Evolutionary conservation across 2,797 vertebrate species (phyloP).

Genomic region (Hirundo rustica): DNA sequence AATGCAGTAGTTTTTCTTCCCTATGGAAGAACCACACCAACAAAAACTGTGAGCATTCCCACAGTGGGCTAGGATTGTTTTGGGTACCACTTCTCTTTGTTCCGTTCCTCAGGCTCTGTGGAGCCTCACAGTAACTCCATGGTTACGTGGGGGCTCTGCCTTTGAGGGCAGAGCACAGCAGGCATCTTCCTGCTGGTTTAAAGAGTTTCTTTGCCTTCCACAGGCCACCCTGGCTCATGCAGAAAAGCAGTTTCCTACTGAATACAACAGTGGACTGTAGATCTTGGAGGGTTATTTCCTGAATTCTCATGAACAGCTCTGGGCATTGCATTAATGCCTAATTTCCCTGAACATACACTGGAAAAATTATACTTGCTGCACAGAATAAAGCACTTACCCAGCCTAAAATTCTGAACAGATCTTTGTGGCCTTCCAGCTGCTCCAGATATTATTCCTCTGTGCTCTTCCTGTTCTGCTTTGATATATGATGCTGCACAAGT

Average conservation of each 20-base stretch:
- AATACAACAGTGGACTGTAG: neutral
- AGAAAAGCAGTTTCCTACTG: neutral
- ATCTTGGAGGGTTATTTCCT: neutral
- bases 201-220: neutral
- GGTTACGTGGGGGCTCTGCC: neutral
- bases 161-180: neutral
- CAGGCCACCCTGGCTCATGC: neutral
- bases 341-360: neutral
- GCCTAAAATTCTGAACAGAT: neutral
- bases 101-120: neutral
- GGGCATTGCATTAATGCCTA: neutral
- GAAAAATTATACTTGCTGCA: neutral
- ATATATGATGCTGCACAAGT: neutral
- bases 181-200: neutral
- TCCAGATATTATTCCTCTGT: neutral
- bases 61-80: neutral
- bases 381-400: neutral
- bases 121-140: rapidly evolving
- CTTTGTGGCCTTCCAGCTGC: neutral
- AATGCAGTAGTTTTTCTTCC: neutral
- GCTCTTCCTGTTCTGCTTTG: neutral
- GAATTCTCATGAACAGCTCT: neutral
- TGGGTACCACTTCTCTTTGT: neutral
- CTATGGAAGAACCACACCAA: neutral
- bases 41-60: neutral